Evolutionary conservation across 2,797 vertebrate species (phyloP).

Genomic region (Delichon dasypus): DNA sequence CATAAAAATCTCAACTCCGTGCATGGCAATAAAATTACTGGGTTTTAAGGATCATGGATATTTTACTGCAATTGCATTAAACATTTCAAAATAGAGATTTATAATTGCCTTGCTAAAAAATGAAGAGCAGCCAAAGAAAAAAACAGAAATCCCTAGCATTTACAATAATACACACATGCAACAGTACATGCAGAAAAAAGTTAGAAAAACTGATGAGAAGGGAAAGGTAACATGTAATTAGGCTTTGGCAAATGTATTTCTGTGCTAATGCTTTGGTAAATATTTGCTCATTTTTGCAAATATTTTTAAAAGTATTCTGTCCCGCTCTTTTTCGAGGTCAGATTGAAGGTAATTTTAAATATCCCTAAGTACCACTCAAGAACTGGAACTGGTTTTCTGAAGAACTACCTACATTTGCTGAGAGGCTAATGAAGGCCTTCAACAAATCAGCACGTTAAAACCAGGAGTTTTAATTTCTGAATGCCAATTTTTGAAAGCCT

Average conservation of each 20-base stretch:
- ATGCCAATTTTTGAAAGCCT: background rate
- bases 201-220: conserved; percentile 35
- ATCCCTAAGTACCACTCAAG: background rate
- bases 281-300: conserved; percentile 18
- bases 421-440: background rate
- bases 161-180: conserved; percentile 49
- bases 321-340: background rate
- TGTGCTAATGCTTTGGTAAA: background rate
- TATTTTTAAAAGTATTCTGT: background rate
- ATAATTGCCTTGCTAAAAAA: conserved; percentile 30
- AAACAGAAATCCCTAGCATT: conserved; percentile 15
- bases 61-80: background rate
- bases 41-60: background rate
- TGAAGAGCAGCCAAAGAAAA: conserved; percentile 26
- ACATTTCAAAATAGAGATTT: conserved; percentile 5
- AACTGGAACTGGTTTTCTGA: background rate
- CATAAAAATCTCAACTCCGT: conserved; percentile 6
- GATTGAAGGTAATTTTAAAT: background rate
- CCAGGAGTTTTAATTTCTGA: background rate
- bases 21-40: background rate
- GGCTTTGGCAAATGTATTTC: conserved; percentile 33
- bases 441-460: background rate
- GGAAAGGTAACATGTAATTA: conserved; percentile 22
- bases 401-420: background rate
- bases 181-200: conserved; percentile 54